Conservation (phyloP, 1,140 invertebrate genomes). For the Diuraphis noxia region DNA sequence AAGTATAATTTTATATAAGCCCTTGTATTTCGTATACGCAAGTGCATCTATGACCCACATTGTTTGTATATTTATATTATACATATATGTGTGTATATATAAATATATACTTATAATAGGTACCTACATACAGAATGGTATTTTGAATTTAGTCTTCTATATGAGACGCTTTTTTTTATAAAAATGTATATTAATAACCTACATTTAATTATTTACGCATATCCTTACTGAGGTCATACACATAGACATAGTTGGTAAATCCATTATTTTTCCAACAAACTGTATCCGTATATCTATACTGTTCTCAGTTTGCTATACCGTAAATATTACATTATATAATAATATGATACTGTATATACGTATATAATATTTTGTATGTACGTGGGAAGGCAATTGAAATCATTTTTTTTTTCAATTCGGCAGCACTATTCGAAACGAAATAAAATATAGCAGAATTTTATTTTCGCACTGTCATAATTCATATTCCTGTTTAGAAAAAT, state of each 20-base stretch:
- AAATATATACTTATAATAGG: background rate
- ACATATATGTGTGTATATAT: background rate
- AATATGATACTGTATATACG: too few relatives aligned
- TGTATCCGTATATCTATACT: background rate
- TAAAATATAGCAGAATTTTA: background rate
- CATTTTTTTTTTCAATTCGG: background rate
- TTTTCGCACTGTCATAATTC: background rate
- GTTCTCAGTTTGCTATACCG: background rate
- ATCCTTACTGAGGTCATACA: background rate
- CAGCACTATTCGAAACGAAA: background rate
- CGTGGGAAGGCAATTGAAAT: background rate
- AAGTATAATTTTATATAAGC: background rate
- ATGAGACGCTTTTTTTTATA: background rate
- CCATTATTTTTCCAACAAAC: background rate
- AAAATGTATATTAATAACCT: background rate
- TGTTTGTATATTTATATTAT: too few relatives aligned
- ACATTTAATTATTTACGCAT: background rate
- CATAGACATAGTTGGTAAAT: background rate
- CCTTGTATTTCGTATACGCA: background rate
- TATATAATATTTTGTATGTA: background rate
- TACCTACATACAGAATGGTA: background rate
- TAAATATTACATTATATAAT: background rate
- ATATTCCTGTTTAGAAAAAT: background rate
- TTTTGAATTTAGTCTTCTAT: background rate
- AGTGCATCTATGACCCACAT: background rate